Evolutionary conservation across 2,113 vertebrate genomes (phyloP), one percentile per base, ranked within the genome.

Genomic region (Callipepla squamata): DNA sequence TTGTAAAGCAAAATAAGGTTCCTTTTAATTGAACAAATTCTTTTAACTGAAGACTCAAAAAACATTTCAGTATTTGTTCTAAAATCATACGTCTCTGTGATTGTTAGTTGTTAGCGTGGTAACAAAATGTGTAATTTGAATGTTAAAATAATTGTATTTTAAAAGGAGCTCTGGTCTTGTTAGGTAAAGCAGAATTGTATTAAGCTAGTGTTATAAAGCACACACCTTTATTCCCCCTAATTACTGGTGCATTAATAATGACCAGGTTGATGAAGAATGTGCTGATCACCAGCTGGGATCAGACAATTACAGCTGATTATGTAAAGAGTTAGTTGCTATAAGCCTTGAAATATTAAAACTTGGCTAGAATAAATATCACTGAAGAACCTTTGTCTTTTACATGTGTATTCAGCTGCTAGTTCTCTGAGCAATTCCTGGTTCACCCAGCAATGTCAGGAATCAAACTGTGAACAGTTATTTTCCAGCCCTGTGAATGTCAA

Each of bases 341-440:
- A 96, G 88, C 89, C 85, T 77, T 91, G 90, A 93, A 96, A 93
- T 91, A 87, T 96, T 95, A 95, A 97, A 96, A 95, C 89, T 94
- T 97, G 91, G 76, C 80, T 92, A 96, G 92, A 94, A 94, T 95
- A 96, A 92, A 90, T 95, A 91, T 93, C 89, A 88, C 51, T 11
- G 36, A 91, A 96, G 70, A 96, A 94, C 95, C 89, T 95, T 96
- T 97, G 93, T 95, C 88, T 96, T 95, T 94, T 94, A 87, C 69
- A 3, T 96, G 88, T 95, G 82, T 97, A 80, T 94, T 92, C 83
- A 91, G 94, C 92, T 95, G 86, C 81, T 80, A 91, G 88, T 69
- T 93, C 87, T 93, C 73, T 88, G 76, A 92, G 86, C 87, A 87
- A 68, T 95, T 96, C 89, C 84, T 88, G 84, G 73, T 95, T 97